Percentiles rank a stretch among this genome's conserved stretches.
Conservation (phyloP, 1,140 invertebrate species). For the Cryptotermes secundus region DNA sequence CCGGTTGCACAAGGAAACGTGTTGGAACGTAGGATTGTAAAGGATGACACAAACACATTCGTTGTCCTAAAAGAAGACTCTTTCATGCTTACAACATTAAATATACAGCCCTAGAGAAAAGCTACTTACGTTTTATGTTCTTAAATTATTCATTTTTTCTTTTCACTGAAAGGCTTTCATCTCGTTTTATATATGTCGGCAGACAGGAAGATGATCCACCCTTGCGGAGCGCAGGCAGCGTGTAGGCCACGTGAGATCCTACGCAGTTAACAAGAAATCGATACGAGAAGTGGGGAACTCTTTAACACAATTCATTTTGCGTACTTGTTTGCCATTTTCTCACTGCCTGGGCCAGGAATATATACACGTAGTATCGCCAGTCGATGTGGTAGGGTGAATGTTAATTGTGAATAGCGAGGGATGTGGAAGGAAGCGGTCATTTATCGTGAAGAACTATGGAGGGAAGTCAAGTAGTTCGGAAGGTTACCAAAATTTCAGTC, state of each 20-base stretch:
- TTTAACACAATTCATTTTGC: no score
- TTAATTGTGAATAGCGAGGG: no score
- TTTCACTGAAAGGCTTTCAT: neutral
- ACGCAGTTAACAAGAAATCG: neutral
- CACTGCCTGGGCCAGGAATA: no score
- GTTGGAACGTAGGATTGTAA: neutral
- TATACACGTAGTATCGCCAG: no score
- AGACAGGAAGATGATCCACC: neutral
- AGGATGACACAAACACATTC: neutral
- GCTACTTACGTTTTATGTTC: neutral
- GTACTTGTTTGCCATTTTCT: no score
- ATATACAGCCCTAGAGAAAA: neutral
- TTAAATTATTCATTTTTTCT: conserved; percentile 19
- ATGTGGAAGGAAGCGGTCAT: no score
- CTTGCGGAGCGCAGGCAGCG: neutral
- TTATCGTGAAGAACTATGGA: no score
- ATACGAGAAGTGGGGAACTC: neutral
- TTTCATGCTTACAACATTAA: neutral
- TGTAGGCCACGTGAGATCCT: neutral
- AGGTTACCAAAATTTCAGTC: no score
- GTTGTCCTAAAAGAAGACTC: neutral
- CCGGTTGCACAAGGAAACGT: no score
- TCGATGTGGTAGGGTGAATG: no score
- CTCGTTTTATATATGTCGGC: neutral
- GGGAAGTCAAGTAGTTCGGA: no score